Evolutionary conservation across 2,888 invertebrate species (phyloP).

Genomic region (Sphaerophoria taeniata): DNA sequence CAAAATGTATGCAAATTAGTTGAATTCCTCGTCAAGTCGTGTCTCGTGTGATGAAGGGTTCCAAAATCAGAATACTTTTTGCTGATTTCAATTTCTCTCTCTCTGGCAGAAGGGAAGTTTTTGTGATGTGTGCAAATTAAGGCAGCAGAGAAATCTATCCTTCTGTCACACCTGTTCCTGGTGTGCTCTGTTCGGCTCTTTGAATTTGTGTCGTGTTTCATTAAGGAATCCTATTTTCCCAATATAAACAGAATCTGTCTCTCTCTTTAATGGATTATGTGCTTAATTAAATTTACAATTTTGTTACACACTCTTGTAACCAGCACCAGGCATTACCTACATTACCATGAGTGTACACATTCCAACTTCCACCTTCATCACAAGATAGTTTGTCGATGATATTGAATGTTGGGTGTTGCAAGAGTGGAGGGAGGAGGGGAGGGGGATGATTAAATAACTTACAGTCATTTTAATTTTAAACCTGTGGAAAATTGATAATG

Average conservation of each 20-base stretch:
- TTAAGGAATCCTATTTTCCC: slow-evolving; percentile 5
- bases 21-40: slow-evolving; percentile 56
- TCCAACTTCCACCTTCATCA: too few species aligned
- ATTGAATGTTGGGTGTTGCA: too few species aligned
- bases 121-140: slow-evolving; percentile 30
- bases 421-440: slow-evolving; percentile 20
- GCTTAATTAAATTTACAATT: slow-evolving; percentile 71
- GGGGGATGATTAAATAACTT: slow-evolving; percentile 56
- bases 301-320: slow-evolving; percentile 40
- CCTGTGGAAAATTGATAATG: slow-evolving; percentile 26
- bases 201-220: slow-evolving; percentile 15
- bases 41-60: not conserved
- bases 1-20: slow-evolving; percentile 73
- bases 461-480: slow-evolving; percentile 46
- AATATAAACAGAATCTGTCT: slow-evolving; percentile 17
- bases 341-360: not conserved
- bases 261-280: slow-evolving; percentile 68
- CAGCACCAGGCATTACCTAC: not conserved
- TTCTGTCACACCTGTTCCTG: slow-evolving; percentile 6
- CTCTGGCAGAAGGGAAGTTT: not conserved
- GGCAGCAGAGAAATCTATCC: slow-evolving; percentile 37
- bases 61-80: not conserved
- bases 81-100: not conserved
- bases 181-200: slow-evolving; percentile 3
- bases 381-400: too few species aligned